Conservation (phyloP, 2,888 invertebrate genomes). For the Scaptomyza tumidula region DNA sequence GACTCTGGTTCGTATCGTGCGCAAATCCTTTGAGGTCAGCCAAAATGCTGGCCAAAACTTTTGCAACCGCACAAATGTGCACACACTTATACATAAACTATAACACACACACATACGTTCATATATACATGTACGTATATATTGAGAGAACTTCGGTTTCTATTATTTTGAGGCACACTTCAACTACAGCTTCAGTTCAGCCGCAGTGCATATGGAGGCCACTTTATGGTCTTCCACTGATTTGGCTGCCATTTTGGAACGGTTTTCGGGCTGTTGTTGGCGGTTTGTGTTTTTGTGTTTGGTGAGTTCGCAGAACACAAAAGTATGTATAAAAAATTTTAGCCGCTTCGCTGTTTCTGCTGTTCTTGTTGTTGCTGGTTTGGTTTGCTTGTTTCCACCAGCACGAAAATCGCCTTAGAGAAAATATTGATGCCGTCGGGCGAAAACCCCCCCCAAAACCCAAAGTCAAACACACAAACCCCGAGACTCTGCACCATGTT, state of each 20-base stretch:
- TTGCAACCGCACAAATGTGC: constrained; percentile 17
- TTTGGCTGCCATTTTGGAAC: constrained; percentile 45
- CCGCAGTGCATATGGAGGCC: constrained; percentile 66
- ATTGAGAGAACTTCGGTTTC: constrained; percentile 50
- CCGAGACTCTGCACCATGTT: constrained; percentile 57
- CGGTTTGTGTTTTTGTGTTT: constrained; percentile 6
- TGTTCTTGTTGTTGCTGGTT: constrained; percentile 49
- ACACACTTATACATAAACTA: constrained; percentile 12
- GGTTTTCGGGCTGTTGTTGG: constrained; percentile 19
- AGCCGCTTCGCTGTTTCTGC: constrained; percentile 28
- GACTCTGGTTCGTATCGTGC: constrained; percentile 17
- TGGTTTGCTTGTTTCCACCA: constrained; percentile 55
- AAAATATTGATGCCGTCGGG: constrained; percentile 69
- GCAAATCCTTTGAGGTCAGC: constrained; percentile 74
- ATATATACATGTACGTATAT: not conserved
- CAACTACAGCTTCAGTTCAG: constrained; percentile 44
- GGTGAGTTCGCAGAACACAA: constrained; percentile 32
- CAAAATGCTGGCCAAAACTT: constrained; percentile 49
- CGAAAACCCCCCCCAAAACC: constrained; percentile 24
- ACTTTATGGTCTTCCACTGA: constrained; percentile 69
- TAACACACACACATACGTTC: not conserved
- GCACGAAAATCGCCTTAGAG: constrained; percentile 65
- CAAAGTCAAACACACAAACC: constrained; percentile 11
- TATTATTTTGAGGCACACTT: constrained; percentile 62
- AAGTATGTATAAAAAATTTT: constrained; percentile 67